Base-by-base conservation (phyloP, 92 coral and sea anemone genomes). In the Plumapathes pennacea region DNA sequence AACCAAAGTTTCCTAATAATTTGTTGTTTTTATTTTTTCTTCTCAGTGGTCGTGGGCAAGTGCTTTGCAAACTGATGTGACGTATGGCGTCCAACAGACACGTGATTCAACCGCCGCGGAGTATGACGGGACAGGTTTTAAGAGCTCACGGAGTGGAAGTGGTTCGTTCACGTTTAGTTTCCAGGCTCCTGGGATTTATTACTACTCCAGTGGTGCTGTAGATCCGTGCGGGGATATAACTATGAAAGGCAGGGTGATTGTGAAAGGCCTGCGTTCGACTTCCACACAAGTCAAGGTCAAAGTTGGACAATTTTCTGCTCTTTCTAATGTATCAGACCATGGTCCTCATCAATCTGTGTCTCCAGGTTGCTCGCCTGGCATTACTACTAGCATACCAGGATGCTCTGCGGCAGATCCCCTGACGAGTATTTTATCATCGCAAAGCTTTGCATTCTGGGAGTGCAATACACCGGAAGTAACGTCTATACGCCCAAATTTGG, bases 31-130 rank as follows among this genome's bases (percentile, higher is more conserved):
- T 25, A 37, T 31, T 23, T 41, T 42, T 38, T n/a, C n/a, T n/a
- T n/a, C n/a, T n/a, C 74, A 89, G 97, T 89, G 97, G 97, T 66
- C 47, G 22, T 89, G 97, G 97, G 56, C 71, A 0, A 82, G 91
- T 43, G 85, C 97, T 17, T 30, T 33, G 47, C 22, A 60, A 46
- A 54, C 85, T 0, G 83, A 65, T 30, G 57, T 89, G 11, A 40
- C 7, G 42, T 89, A 51, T 33, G 82, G 91, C 60, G 81, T 89
- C 1, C 76, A 89, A 24, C 97, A 84, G 56, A 85, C 85, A 18
- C 30, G 32, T 40, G 85, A 85, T 36, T 62, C 78, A 6, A 42
- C 65, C 8, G 62, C 83, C 47, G 50, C 80, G 10, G 60, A 38
- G 38, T 89, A 85, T 63, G 90, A 80, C 33, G 88, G 88, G 23